Conservation (phyloP, 37 sponge, comb jelly and placozoan species). For the Halisarca cf. caerulea region DNA sequence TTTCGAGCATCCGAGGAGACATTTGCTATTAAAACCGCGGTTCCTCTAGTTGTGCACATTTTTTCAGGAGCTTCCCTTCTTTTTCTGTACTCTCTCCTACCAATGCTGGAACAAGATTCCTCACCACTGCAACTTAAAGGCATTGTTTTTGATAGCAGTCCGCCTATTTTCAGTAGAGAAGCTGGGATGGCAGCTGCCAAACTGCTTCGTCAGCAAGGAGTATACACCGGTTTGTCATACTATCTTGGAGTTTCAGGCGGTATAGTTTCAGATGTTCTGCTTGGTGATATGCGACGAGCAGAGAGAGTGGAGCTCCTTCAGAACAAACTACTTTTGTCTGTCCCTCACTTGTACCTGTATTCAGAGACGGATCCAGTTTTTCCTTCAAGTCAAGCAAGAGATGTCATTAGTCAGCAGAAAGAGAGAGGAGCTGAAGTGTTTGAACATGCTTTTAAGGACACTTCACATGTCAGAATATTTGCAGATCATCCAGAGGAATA, state of each 20-base stretch:
- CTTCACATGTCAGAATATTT: constrained; percentile 49
- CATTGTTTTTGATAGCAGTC: constrained; percentile 72
- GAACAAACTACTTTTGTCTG: neutral
- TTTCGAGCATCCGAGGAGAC: constrained; percentile 5
- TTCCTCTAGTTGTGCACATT: constrained; percentile 25
- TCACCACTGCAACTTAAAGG: constrained; percentile 23
- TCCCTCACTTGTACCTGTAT: constrained; percentile 66
- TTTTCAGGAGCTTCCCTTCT: constrained; percentile 47
- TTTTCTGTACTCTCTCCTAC: constrained; percentile 15
- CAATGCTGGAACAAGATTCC: neutral
- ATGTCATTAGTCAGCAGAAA: constrained; percentile 35
- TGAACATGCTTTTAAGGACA: constrained; percentile 26
- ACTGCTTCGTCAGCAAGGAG: constrained; percentile 51
- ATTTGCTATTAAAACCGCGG: neutral
- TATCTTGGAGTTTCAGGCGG: constrained; percentile 9
- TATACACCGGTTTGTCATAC: neutral
- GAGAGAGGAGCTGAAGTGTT: constrained; percentile 28
- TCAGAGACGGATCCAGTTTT: constrained; percentile 49
- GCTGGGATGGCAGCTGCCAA: constrained; percentile 54
- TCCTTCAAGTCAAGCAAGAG: neutral
- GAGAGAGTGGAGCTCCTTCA: constrained; percentile 12
- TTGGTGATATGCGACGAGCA: constrained; percentile 32
- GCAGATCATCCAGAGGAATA: constrained; percentile 50
- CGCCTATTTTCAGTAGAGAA: constrained; percentile 30
- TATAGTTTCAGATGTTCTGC: neutral